Conservation (phyloP, 2,113 vertebrate genomes). For the Morone chrysops region DNA sequence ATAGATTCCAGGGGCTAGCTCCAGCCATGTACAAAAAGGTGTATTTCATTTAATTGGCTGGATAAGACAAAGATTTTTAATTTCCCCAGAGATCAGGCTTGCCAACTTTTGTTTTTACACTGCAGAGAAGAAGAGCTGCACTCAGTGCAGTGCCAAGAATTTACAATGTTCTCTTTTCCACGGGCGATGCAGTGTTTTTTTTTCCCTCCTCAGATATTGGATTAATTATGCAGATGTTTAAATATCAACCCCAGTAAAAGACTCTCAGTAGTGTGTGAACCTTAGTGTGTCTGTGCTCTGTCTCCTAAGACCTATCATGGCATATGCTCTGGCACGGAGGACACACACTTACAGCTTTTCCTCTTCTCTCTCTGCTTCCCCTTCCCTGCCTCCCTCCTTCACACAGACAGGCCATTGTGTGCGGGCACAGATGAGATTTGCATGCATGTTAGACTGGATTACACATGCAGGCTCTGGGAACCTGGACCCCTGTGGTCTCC, state of each 20-base stretch:
- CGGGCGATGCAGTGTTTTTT: conserved; percentile 27
- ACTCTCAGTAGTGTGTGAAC: conserved; percentile 56
- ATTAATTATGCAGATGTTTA: conserved; percentile 78
- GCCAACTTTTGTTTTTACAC: conserved; percentile 79
- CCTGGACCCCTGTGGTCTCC: conserved; percentile 78
- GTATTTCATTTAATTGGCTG: conserved; percentile 79
- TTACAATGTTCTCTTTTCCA: conserved; percentile 63
- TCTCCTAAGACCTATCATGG: conserved; percentile 46
- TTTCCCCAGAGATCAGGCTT: conserved; percentile 76
- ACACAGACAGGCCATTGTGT: conserved; percentile 85
- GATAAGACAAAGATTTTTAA: conserved; percentile 80
- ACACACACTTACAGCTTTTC: conserved; percentile 55
- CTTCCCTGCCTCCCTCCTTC: conserved; percentile 43
- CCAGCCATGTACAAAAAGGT: conserved; percentile 67
- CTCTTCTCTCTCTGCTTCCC: conserved; percentile 3
- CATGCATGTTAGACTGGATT: conserved; percentile 87
- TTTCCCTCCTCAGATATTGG: conserved; percentile 52
- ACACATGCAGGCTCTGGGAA: conserved; percentile 84
- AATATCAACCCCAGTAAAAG: conserved; percentile 70
- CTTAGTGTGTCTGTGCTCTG: conserved; percentile 39
- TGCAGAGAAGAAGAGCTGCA: conserved; percentile 61
- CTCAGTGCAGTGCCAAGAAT: conserved; percentile 69
- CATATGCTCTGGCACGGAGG: conserved; percentile 53
- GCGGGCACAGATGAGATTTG: conserved; percentile 85
- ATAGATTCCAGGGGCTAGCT: conserved; percentile 67